Evolutionary conservation across 2,797 vertebrate species (phyloP).

Genomic region (Apogon talboti): DNA sequence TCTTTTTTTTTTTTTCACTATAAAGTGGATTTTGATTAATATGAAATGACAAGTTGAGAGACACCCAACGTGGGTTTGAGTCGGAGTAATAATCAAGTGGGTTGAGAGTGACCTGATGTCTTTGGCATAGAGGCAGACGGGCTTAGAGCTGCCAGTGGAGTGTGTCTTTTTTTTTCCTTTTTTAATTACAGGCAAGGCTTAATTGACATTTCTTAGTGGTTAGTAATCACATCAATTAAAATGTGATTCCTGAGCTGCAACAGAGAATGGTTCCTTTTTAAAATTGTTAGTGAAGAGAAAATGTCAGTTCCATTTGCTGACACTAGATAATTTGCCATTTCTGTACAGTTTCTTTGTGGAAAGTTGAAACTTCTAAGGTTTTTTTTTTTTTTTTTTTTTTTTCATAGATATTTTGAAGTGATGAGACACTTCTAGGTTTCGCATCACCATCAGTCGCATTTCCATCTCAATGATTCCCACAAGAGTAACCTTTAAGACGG

Average conservation of each 20-base stretch:
- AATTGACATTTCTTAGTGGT: conserved; percentile 74
- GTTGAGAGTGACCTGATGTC: conserved; percentile 61
- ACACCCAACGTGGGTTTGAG: conserved; percentile 43
- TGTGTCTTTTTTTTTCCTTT: conserved; percentile 22
- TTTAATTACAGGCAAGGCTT: conserved; percentile 71
- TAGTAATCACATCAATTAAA: conserved; percentile 74
- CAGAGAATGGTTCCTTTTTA: conserved; percentile 5
- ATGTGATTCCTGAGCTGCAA: conserved; percentile 50
- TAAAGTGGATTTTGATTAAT: conserved; percentile 62
- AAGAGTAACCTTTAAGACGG: conserved; percentile 33
- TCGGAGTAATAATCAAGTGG: conserved; percentile 59
- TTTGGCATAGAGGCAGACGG: conserved; percentile 39
- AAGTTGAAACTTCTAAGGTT: conserved; percentile 14
- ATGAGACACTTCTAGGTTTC: conserved; percentile 29
- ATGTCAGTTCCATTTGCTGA: conserved; percentile 48
- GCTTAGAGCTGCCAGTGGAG: conserved; percentile 53
- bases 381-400: conserved; percentile 5
- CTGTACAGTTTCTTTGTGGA: neutral
- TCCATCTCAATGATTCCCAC: conserved; percentile 25
- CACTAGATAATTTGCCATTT: conserved; percentile 43
- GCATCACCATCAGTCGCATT: conserved; percentile 27
- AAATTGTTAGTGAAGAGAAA: conserved; percentile 15
- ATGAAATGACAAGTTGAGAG: conserved; percentile 53
- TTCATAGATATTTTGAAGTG: conserved; percentile 39
- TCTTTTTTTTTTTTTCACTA: conserved; percentile 58